These are phyloP conservation scores for Dolichomitus sp. DNA, from an alignment of 2,888 invertebrate genomes.

Conservation along the genomic window DNA sequence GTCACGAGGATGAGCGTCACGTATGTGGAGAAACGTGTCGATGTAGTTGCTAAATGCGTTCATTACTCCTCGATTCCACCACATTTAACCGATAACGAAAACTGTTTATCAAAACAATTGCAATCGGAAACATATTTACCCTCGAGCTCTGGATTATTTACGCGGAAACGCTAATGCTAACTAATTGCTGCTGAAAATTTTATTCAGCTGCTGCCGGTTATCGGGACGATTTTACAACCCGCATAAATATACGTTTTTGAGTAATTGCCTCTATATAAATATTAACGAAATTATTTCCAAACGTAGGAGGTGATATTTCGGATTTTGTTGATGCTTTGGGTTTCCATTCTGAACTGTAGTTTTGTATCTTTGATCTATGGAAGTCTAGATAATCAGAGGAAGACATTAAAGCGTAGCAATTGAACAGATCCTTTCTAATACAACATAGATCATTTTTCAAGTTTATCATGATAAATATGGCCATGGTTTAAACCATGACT, in stretches of 20 bases:
- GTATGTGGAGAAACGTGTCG: constrained; percentile 7
- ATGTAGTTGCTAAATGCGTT: constrained; percentile 12
- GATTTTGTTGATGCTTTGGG: no score
- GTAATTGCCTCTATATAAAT: not conserved
- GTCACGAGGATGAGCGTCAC: not conserved
- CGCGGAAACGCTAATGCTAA: constrained; percentile 37
- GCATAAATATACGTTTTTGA: not conserved
- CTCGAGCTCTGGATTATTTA: constrained; percentile 16
- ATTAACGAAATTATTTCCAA: no score
- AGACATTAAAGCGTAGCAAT: no score
- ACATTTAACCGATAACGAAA: constrained; percentile 59
- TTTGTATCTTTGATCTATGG: no score
- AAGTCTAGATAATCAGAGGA: no score
- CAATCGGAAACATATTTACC: constrained; percentile 46
- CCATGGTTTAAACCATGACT: no score
- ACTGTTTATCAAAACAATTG: constrained; percentile 62
- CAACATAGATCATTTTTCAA: no score
- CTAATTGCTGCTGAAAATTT: constrained; percentile 34
- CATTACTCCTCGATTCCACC: constrained; percentile 26
- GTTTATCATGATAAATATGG: no score
- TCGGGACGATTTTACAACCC: constrained; percentile 11
- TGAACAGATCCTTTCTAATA: no score
- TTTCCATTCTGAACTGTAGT: no score
- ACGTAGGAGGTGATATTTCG: no score
- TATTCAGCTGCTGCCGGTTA: not conserved